Conservation (phyloP, 2,888 invertebrate species). For the Strigamia crassipes region DNA sequence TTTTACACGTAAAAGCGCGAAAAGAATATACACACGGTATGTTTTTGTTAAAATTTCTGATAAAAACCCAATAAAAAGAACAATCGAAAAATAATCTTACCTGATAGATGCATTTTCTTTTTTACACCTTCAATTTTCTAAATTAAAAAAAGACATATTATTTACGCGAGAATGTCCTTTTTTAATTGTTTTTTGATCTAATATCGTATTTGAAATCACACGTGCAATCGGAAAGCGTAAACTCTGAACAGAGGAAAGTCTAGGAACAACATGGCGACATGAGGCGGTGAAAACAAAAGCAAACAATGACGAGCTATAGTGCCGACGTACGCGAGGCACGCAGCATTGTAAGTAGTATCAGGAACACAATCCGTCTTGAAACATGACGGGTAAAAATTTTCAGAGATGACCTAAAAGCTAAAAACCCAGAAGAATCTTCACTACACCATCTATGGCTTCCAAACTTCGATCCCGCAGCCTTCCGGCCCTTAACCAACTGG, state of each 20-base stretch:
- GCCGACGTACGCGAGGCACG: background rate
- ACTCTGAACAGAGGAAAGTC: background rate
- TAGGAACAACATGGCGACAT: background rate
- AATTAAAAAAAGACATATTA: background rate
- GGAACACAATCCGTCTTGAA: constrained; percentile 5
- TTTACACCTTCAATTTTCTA: no score
- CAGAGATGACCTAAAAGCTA: background rate
- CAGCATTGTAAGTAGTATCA: background rate
- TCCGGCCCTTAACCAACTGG: constrained; percentile 8
- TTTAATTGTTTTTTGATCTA: background rate
- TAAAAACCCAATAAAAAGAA: background rate
- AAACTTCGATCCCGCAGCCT: constrained; percentile 19
- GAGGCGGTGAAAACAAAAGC: background rate
- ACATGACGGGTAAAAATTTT: constrained; percentile 27
- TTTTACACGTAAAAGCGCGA: background rate
- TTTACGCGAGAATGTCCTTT: background rate
- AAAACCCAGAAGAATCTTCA: background rate
- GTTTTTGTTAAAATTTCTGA: no score
- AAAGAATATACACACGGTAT: no score
- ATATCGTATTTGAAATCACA: background rate
- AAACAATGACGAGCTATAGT: background rate
- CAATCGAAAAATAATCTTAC: background rate
- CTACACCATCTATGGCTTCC: background rate
- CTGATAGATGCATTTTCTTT: background rate
- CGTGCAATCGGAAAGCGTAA: background rate